Conservation (phyloP, 64 coral and sea anemone genomes). For the Montipora foliosa region DNA sequence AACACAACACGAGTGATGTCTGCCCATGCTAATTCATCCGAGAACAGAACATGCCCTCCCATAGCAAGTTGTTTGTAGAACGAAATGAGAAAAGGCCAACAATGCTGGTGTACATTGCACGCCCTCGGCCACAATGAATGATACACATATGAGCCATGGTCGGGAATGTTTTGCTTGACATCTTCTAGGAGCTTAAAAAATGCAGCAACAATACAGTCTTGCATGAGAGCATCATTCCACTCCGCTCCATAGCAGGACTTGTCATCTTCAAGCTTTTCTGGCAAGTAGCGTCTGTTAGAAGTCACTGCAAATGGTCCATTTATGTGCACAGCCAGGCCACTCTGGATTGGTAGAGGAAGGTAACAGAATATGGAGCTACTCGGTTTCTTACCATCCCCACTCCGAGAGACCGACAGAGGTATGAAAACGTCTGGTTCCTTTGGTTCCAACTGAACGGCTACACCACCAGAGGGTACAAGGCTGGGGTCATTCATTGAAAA, state of each 20-base stretch:
- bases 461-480: background rate
- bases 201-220: slow-evolving; percentile 55
- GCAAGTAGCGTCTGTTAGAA: slow-evolving; percentile 71
- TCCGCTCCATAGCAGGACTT: slow-evolving; percentile 62
- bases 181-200: slow-evolving; percentile 74
- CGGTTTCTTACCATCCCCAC: background rate
- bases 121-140: slow-evolving; percentile 78
- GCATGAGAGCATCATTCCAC: slow-evolving; percentile 83
- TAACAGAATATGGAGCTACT: slow-evolving; percentile 71
- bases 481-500: background rate
- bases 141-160: background rate
- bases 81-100: slow-evolving; percentile 16
- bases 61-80: slow-evolving; percentile 55
- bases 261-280: slow-evolving; percentile 75
- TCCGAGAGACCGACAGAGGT: background rate
- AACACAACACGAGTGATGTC: slow-evolving; percentile 42
- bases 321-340: slow-evolving; percentile 83
- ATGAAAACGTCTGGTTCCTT: background rate
- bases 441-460: background rate
- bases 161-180: background rate
- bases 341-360: slow-evolving; percentile 71
- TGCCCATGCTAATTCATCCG: slow-evolving; percentile 53
- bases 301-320: slow-evolving; percentile 81
- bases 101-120: slow-evolving; percentile 8
- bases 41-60: slow-evolving; percentile 35